These are phyloP conservation scores for Aphaenogaster ashmeadi DNA, from an alignment of 1,140 invertebrate species.

Conservation along the genomic window DNA sequence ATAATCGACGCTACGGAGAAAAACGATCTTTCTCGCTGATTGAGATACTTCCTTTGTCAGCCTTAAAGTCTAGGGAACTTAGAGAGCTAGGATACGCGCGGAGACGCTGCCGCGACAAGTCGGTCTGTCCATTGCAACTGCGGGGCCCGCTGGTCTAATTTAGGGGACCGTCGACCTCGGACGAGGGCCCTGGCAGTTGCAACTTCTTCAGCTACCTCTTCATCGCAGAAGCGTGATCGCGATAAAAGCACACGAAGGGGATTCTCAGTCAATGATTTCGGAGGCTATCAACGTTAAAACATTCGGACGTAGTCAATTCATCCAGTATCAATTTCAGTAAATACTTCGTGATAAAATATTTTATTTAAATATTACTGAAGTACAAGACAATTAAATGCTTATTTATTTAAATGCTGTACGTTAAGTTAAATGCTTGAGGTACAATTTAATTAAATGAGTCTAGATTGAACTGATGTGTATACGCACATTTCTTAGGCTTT, in stretches of 20 bases:
- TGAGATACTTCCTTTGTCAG: conserved; percentile 79
- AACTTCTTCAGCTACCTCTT: conserved; percentile 74
- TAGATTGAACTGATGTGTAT: not conserved
- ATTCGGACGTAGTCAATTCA: not conserved
- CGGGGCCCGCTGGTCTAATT: conserved; percentile 73
- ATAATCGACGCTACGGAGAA: conserved; percentile 62
- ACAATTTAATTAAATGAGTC: not conserved
- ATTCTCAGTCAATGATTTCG: conserved; percentile 62
- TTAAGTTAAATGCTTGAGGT: too few relatives aligned
- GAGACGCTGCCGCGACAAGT: conserved; percentile 84
- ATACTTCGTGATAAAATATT: not conserved
- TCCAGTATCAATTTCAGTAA: not conserved
- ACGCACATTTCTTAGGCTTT: not conserved
- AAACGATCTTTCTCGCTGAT: conserved; percentile 76
- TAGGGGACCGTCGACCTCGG: not conserved
- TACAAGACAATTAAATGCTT: not conserved
- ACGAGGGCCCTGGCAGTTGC: conserved; percentile 79
- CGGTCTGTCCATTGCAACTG: conserved; percentile 75
- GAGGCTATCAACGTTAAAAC: conserved; percentile 36
- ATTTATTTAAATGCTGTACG: too few relatives aligned
- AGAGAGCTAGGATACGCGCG: conserved; percentile 54
- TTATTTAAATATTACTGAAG: not conserved
- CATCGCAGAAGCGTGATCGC: conserved; percentile 82
- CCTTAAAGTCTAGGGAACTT: conserved; percentile 71
- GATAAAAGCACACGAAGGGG: conserved; percentile 57